Base-by-base conservation (phyloP, 2,113 vertebrate genomes). In the Andinoacara biseriatus region DNA sequence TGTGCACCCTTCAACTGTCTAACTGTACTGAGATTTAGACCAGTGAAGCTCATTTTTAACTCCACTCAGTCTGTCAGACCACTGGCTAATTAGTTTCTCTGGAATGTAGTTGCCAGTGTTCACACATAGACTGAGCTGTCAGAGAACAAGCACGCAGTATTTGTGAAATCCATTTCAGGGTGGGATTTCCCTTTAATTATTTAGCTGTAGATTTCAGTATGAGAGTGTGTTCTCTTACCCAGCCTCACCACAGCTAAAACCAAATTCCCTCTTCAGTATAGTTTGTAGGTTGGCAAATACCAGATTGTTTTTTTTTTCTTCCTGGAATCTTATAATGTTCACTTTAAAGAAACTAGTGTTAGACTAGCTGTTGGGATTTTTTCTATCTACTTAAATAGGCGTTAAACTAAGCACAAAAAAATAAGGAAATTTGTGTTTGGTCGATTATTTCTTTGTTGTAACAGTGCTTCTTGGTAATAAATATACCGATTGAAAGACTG, bases 41-140 rank as follows among this genome's bases (percentile, higher is more conserved):
- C 29, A 78, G 57, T 76, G 83, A 85, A 75, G 59, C 81, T 38
- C 43, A 31, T 84, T 83, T 58, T 78, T 87, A 78, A 65, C 89
- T 86, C 69, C 78, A 58, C 62, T 88, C 77, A 52, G 67, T 82
- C 81, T 88, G 88, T 90, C 80, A 86, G 80, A 85, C 79, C 76
- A 80, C 74, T 84, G 75, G 82, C 76, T 91, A 93, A 92, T 91
- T 87, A 86, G 83, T 85, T 89, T 87, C 82, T 83, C 78, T 89
- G 85, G 86, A 90, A 90, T 87, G 86, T 84, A 85, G 76, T 85
- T 86, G 58, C 63, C 52, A 79, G 35, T 84, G 80, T 92, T 91
- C 86, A 88, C 87, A 80, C 67, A 82, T 31, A 69, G 69, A 26
- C 74, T 81, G 61, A 87, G 84, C 86, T 83, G 76, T 83, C 67